Evolutionary conservation across 2,113 vertebrate genomes (phyloP).

Genomic region (Ovis canadensis): DNA sequence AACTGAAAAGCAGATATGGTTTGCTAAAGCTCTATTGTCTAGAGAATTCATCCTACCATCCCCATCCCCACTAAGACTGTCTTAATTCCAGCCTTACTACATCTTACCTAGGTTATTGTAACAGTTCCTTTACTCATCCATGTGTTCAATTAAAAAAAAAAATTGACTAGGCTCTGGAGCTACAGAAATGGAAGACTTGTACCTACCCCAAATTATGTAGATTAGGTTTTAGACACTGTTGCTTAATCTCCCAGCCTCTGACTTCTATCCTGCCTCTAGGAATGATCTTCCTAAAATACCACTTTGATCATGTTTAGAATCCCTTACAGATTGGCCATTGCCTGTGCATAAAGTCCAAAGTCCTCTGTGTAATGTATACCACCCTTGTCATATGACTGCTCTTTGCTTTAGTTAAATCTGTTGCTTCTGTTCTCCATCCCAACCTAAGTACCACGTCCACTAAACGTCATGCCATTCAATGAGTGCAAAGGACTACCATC

Average conservation of each 20-base stretch:
- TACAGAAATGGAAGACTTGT: not conserved
- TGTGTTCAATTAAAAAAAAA: not conserved
- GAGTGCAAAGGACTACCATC: fast-evolving
- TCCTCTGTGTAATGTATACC: not conserved
- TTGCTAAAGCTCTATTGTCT: not conserved
- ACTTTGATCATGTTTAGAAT: not conserved
- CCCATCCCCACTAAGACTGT: not conserved
- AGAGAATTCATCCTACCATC: not conserved
- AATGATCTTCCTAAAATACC: not conserved
- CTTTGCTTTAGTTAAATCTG: not conserved
- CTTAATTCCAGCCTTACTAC: not conserved
- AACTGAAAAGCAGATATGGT: not conserved
- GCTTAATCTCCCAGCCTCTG: not conserved
- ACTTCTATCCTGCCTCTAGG: not conserved
- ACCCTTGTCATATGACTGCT: not conserved
- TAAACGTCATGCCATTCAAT: not conserved
- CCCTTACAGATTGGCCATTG: not conserved
- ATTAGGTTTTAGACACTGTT: not conserved
- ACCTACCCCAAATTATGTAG: not conserved
- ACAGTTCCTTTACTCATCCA: not conserved
- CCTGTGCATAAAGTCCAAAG: not conserved
- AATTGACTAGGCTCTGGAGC: not conserved
- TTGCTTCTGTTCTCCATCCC: not conserved
- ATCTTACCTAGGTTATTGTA: not conserved
- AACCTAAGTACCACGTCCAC: not conserved